Conservation (phyloP, 2,888 invertebrate species). For the Perithous albicinctus region DNA sequence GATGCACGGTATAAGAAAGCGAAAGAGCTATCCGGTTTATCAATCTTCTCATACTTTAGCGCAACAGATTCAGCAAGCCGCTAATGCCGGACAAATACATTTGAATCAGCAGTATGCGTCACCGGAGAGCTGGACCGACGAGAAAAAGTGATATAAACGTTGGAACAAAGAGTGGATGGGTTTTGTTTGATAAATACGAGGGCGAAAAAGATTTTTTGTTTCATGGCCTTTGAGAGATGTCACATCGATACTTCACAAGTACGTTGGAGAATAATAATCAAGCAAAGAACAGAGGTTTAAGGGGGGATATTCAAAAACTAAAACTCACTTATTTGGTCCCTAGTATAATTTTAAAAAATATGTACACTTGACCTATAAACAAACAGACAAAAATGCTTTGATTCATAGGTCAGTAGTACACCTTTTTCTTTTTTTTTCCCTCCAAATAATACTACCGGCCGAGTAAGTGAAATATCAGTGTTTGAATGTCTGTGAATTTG, state of each 20-base stretch:
- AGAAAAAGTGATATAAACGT: constrained; percentile 74
- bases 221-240: too few relatives aligned
- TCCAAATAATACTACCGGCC: too few relatives aligned
- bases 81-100: constrained; percentile 73
- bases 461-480: too few relatives aligned
- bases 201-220: too few relatives aligned
- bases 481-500: too few relatives aligned
- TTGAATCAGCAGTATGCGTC: constrained; percentile 71
- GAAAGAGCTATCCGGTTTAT: constrained; percentile 85
- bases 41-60: constrained; percentile 77
- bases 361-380: too few relatives aligned
- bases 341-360: too few relatives aligned
- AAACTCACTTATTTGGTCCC: too few relatives aligned
- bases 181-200: constrained; percentile 38
- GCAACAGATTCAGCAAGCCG: constrained; percentile 71
- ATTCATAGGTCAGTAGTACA: too few relatives aligned
- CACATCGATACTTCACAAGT: neutral
- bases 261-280: neutral
- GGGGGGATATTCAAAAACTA: too few relatives aligned
- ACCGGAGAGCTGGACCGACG: constrained; percentile 78
- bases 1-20: constrained; percentile 88
- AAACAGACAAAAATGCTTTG: too few relatives aligned
- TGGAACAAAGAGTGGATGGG: constrained; percentile 46
- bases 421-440: too few relatives aligned
- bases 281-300: neutral